Base-by-base conservation (phyloP, 2,113 vertebrate species). In the Tyrannus savana region DNA sequence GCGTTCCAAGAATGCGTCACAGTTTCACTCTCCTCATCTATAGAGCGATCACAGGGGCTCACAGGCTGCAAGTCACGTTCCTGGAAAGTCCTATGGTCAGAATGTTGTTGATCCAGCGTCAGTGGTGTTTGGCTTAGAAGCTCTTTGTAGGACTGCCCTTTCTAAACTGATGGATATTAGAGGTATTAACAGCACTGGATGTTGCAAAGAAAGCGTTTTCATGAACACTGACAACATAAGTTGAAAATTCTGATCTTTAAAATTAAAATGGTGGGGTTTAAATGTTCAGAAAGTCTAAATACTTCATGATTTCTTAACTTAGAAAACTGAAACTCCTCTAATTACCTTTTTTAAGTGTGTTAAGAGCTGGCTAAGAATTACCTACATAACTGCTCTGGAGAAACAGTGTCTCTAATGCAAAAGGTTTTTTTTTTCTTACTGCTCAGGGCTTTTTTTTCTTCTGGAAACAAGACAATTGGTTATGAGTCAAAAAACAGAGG, bases 1-100 rank as follows among this genome's bases (percentile, higher is more conserved):
- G 33, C 0, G 0, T 31, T 62, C 3, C 1, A 27, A 44, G 56
- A 21, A 21, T 17, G 9, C 35, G 35, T 55, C 4, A 3, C 8
- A 10, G 10, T 35, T 37, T 12, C 8, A 55, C 14, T 76, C 5
- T 28, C 58, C 7, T 49, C 21, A 4, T 28, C 63, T 62, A 27
- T 7, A 49, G 52, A 52, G 18, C 14, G 28, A 55, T 79, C 56
- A 13, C 10, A 33, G 7, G 11, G 9, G 5, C 59, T 77, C 14
- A 18, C 6, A 33, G 49, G 23, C 10, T 87, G 22, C 12, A 52
- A 66, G 15, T 44, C 31, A 37, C 33, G 7, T 44, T 73, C 27
- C 28, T 62, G n/a, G 7, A 33, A 78, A 75, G 22, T n/a, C 3
- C 1, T 39, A 8, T 35, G 23, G 17, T 28, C 74, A 42, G 22